phyloP scores from a whole-genome alignment of 1,140 invertebrate species.

The Tetramorium simillimum region DNA sequence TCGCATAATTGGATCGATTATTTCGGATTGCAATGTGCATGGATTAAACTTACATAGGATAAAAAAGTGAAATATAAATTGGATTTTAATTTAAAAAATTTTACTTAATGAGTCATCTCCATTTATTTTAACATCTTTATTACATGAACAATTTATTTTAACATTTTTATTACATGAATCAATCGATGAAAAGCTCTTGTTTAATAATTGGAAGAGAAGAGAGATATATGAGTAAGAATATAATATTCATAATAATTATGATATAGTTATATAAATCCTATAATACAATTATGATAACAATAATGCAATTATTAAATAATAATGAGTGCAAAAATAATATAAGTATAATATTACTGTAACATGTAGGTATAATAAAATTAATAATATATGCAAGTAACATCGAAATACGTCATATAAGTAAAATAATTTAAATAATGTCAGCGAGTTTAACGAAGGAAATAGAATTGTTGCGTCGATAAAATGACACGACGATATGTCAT shows the following conservation, averaged over 20 bases:
- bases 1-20: slow-evolving; percentile 8
- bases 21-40: not conserved
- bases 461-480: not conserved
- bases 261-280: not conserved
- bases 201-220: not conserved
- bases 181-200: not conserved
- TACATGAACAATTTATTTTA: not conserved
- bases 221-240: not conserved
- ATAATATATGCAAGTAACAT: not conserved
- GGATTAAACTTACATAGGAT: not conserved
- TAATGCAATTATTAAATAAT: not conserved
- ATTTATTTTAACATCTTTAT: slow-evolving; percentile 1
- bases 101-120: not conserved
- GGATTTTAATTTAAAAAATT: slow-evolving; percentile 3
- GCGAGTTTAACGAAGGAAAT: not conserved
- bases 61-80: not conserved
- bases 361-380: not conserved
- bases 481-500: not conserved
- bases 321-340: not conserved
- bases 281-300: not conserved
- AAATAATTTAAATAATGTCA: not conserved
- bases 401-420: not conserved
- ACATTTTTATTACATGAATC: not conserved
- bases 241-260: slow-evolving; percentile 1
- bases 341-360: not conserved